A percentile compares a stretch with the other conserved stretches of the same genome.
These are phyloP conservation scores for Megalops cyprinoides DNA, from an alignment of 2,797 vertebrate genomes.

Conservation along the genomic window DNA sequence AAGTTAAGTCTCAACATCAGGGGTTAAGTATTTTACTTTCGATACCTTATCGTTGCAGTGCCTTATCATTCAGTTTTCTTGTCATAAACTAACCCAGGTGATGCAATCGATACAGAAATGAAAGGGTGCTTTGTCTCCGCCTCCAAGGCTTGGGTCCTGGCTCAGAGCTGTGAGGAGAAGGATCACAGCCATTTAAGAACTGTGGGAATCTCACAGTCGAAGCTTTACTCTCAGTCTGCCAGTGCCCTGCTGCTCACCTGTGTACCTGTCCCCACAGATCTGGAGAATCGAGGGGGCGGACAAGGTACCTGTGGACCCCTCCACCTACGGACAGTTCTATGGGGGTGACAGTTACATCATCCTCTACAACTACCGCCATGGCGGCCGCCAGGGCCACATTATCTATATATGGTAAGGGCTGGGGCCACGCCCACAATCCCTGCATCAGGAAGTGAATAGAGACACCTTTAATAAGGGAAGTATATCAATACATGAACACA, in stretches of 20 bases:
- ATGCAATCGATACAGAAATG: neutral
- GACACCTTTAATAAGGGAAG: too few relatives aligned
- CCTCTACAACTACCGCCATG: slow-evolving; percentile 85
- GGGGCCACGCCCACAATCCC: neutral
- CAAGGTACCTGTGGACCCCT: slow-evolving; percentile 82
- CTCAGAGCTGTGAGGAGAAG: neutral
- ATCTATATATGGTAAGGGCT: slow-evolving; percentile 93
- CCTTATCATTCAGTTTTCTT: too few relatives aligned
- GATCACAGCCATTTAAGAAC: neutral
- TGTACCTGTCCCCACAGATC: slow-evolving; percentile 71
- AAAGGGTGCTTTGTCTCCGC: too few relatives aligned
- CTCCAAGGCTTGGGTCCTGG: neutral
- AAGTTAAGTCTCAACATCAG: too few relatives aligned
- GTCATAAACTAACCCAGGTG: neutral
- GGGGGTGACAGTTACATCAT: slow-evolving; percentile 99
- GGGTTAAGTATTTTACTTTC: too few relatives aligned
- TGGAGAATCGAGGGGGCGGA: slow-evolving; percentile 91
- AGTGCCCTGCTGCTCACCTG: neutral
- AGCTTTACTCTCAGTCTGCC: neutral
- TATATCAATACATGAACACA: too few relatives aligned
- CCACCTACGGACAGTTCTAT: slow-evolving; percentile 89
- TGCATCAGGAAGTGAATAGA: neutral
- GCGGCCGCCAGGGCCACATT: slow-evolving; percentile 86
- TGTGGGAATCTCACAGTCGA: neutral
- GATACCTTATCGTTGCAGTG: neutral